These are phyloP conservation scores for Diprion similis DNA, from an alignment of 1,140 invertebrate species.

Conservation along the genomic window DNA sequence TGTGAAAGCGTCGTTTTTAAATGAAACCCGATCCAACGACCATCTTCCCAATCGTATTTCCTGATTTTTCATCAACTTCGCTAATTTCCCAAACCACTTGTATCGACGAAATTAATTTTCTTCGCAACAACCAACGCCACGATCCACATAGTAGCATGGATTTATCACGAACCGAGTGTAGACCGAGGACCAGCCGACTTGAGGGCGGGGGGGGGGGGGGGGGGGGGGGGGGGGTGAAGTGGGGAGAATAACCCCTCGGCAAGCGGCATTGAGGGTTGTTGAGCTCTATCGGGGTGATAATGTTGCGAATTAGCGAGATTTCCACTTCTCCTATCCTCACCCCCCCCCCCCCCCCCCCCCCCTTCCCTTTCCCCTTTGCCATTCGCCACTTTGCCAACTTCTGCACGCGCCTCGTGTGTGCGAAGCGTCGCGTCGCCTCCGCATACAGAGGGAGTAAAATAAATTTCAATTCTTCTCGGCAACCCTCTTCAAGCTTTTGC, in stretches of 20 bases:
- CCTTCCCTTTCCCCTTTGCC: too few species aligned
- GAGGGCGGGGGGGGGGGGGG: too few species aligned
- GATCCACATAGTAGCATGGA: not conserved
- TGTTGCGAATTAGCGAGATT: slow-evolving; percentile 57
- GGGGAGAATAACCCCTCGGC: slow-evolving; percentile 25
- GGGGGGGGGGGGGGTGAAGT: slow-evolving; percentile 15
- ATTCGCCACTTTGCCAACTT: not conserved
- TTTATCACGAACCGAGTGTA: slow-evolving; percentile 33
- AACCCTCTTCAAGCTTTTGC: too few species aligned
- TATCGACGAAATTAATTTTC: too few species aligned
- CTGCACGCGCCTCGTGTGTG: slow-evolving; percentile 17
- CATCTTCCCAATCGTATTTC: too few species aligned
- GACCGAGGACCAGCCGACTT: not conserved
- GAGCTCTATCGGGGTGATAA: slow-evolving; percentile 55
- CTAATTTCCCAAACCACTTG: too few species aligned
- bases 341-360: slow-evolving; percentile 10
- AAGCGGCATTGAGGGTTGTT: slow-evolving; percentile 44
- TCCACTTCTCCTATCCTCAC: slow-evolving; percentile 38
- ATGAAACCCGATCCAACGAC: too few species aligned
- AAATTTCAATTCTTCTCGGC: not conserved
- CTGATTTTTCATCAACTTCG: too few species aligned
- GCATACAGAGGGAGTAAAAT: not conserved
- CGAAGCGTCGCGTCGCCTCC: not conserved
- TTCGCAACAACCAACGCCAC: too few species aligned
- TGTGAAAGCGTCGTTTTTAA: too few species aligned